These are phyloP conservation scores for Colius striatus DNA, from an alignment of 2,113 vertebrate species.

Conservation along the genomic window DNA sequence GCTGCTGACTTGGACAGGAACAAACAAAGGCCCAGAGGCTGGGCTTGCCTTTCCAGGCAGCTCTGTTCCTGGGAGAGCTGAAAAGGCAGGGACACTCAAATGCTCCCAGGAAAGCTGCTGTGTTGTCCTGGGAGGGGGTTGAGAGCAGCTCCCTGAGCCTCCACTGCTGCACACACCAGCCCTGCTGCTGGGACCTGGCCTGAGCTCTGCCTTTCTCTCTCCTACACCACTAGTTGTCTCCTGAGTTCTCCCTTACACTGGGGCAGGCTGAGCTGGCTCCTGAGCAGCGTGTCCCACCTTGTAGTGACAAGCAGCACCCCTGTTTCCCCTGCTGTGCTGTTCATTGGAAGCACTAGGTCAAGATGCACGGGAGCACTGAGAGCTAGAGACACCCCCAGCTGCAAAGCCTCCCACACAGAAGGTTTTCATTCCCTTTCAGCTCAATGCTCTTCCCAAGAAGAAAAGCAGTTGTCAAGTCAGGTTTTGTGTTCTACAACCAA, in stretches of 20 bases:
- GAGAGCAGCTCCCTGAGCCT: too few relatives aligned
- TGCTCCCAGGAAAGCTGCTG: neutral
- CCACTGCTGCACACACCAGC: neutral
- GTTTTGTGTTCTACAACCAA: too few relatives aligned
- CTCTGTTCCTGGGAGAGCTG: fast-evolving
- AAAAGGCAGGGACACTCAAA: neutral
- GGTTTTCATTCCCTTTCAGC: neutral
- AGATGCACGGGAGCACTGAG: neutral
- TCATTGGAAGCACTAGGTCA: neutral
- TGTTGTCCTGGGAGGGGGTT: too few relatives aligned
- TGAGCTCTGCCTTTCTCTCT: neutral
- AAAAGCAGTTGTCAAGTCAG: too few relatives aligned
- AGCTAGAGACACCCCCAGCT: neutral
- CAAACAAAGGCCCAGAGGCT: neutral
- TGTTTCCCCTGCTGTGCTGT: fast-evolving
- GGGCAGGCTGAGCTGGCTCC: too few relatives aligned
- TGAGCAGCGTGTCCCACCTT: too few relatives aligned
- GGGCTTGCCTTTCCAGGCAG: neutral
- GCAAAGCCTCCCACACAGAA: neutral
- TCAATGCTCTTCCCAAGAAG: too few relatives aligned
- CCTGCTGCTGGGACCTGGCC: fast-evolving
- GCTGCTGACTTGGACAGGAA: neutral
- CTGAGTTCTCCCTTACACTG: too few relatives aligned
- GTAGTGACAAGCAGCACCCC: neutral
- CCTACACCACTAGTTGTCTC: too few relatives aligned